phyloP scores from a whole-genome alignment of 2,888 invertebrate species.

The Chouioia cunea region DNA sequence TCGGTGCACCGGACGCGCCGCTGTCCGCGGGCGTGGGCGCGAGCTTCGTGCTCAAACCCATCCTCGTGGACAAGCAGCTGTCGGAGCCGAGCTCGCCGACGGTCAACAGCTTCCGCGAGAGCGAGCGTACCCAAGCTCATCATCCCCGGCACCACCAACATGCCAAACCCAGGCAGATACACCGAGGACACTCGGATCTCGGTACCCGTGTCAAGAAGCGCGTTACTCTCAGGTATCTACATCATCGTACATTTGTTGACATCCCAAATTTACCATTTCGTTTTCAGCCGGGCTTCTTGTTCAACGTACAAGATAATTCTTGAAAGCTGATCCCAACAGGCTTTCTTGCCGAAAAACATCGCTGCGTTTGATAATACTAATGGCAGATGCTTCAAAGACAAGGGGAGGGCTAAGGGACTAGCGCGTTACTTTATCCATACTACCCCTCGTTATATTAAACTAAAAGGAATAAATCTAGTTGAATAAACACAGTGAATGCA shows the following conservation, averaged over 20 bases:
- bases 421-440: too few species aligned
- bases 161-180: slow-evolving; percentile 73
- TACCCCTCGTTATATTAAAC: too few species aligned
- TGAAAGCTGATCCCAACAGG: too few species aligned
- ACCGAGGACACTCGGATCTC: slow-evolving; percentile 81
- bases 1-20: slow-evolving; percentile 48
- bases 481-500: too few species aligned
- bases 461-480: too few species aligned
- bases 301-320: too few species aligned
- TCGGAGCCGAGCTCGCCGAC: slow-evolving; percentile 85
- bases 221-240: slow-evolving; percentile 81
- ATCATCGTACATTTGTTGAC: slow-evolving; percentile 9
- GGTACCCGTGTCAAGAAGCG: slow-evolving; percentile 86
- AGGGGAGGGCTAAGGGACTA: too few species aligned
- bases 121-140: slow-evolving; percentile 54
- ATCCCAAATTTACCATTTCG: too few species aligned
- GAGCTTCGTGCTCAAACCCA: slow-evolving; percentile 73
- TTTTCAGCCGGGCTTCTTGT: too few species aligned
- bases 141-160: slow-evolving; percentile 52
- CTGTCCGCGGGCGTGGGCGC: slow-evolving; percentile 35
- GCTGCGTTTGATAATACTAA: too few species aligned
- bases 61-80: slow-evolving; percentile 81
- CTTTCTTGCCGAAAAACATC: too few species aligned
- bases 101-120: slow-evolving; percentile 71
- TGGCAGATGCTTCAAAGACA: too few species aligned